Evolutionary conservation across 2,113 vertebrate species (phyloP), one percentile per base, ranked within the genome.

Genomic region (Aviceda subcristata): DNA sequence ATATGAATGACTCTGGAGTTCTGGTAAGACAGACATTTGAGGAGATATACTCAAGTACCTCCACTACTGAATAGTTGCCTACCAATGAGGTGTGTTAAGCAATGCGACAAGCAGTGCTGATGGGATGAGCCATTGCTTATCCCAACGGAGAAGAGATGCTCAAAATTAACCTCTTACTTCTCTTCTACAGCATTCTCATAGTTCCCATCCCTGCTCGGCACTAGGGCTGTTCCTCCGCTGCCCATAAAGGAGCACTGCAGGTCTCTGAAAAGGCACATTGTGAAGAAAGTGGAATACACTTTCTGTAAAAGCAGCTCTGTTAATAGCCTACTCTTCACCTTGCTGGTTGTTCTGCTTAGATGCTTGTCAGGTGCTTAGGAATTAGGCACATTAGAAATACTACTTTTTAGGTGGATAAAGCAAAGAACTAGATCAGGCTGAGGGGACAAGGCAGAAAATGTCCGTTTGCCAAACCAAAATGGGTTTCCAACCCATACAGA

Each of bases 211-310:
- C 75, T 74, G 71, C 26, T 71, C 3, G 3, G 66, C 59, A 74
- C 55, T 29, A 36, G 39, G 30, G 45, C 46, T 75, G 56, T 64
- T 93, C 85, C 86, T 76, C 48, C 85, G 77, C 56, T 79, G 76
- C 20, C 51, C 51, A 43, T 14, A 75, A 64, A 81, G 22, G 30
- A 92, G 81, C 94, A 79, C 41, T 10, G 2, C 51, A 85, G 90
- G 94, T 93, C 91, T 97, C 92, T 90, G 76, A 97, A 97, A 96
- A 98, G 98, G 94, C 97, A 97, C 91, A 83, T 77, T 63, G 91
- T 91, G 93, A 97, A 97, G 80, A 87, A 92, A 86, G 57, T 20
- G 16, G 69, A 94, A 81, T 27, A 34, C 5, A 15, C 7, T 60
- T 75, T 67, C 46, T 64, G 27, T 76, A 76, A 89, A 94, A 57